These are phyloP conservation scores for Dendrophyllia cribrosa DNA, from an alignment of 64 coral and sea anemone genomes.

Conservation along the genomic window DNA sequence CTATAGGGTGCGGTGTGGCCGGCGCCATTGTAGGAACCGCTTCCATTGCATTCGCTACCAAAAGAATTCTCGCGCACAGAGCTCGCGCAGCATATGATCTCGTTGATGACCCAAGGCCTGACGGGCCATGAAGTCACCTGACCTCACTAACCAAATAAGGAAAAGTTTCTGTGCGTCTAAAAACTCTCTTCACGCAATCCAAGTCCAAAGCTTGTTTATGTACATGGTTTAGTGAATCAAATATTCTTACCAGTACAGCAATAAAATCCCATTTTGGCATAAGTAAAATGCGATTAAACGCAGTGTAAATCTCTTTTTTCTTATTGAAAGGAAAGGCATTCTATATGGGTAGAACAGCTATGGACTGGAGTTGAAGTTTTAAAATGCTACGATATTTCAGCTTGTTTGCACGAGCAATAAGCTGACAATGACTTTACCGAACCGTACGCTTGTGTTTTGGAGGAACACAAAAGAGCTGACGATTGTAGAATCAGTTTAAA, in stretches of 20 bases:
- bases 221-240: too few species aligned
- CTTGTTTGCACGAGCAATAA: too few species aligned
- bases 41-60: conserved; percentile 95
- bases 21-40: conserved; percentile 95
- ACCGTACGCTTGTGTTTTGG: neutral
- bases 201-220: too few species aligned
- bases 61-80: conserved; percentile 89
- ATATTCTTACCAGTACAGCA: too few species aligned
- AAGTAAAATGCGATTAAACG: neutral
- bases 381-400: neutral
- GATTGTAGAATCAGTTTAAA: neutral
- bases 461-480: neutral
- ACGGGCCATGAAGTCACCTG: conserved; percentile 60
- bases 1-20: conserved; percentile 95
- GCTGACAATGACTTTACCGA: neutral
- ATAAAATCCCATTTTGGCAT: too few species aligned
- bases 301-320: neutral
- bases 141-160: neutral
- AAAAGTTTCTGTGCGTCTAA: neutral
- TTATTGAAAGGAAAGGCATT: neutral
- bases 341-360: neutral
- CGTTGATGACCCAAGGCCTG: conserved; percentile 80
- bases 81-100: conserved; percentile 85
- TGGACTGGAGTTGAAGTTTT: neutral
- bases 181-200: too few species aligned